Evolutionary conservation across 2,888 invertebrate genomes (phyloP).

Genomic region (Drosophila paucipuncta): DNA sequence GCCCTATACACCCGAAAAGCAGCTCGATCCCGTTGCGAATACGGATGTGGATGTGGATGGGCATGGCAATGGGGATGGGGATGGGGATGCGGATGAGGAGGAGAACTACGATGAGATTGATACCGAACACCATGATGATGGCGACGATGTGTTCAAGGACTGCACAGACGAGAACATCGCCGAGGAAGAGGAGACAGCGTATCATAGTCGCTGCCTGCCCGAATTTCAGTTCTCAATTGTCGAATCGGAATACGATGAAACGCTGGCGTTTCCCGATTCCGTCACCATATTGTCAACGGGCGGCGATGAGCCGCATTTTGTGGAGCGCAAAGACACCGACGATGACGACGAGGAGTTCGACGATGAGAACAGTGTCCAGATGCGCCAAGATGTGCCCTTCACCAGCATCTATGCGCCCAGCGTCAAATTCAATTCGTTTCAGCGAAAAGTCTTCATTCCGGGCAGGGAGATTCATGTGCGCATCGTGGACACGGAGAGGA

Average conservation of each 20-base stretch:
- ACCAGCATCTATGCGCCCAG: constrained; percentile 89
- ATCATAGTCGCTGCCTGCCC: constrained; percentile 85
- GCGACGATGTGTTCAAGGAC: constrained; percentile 52
- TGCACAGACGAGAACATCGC: constrained; percentile 50
- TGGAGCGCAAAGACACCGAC: constrained; percentile 85
- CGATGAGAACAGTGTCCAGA: constrained; percentile 59
- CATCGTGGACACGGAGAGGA: constrained; percentile 92
- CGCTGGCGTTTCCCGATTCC: constrained; percentile 91
- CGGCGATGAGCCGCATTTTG: constrained; percentile 86
- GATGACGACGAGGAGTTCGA: constrained; percentile 79
- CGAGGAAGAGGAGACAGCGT: constrained; percentile 40
- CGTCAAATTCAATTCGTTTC: constrained; percentile 90
- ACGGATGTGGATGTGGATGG: constrained; percentile 8
- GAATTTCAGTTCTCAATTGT: constrained; percentile 87
- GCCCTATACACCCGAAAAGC: constrained; percentile 36
- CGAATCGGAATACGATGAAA: constrained; percentile 93
- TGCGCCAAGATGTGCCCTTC: constrained; percentile 87
- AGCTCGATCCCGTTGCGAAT: constrained; percentile 12
- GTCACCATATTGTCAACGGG: constrained; percentile 88
- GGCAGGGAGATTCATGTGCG: constrained; percentile 91
- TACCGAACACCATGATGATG: constrained; percentile 20
- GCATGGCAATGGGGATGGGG: fast-evolving
- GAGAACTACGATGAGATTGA: constrained; percentile 14
- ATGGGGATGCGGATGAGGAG: constrained; percentile 20
- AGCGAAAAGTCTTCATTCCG: constrained; percentile 93